phyloP scores from a whole-genome alignment of 2,888 invertebrate genomes.

The Crioceris asparagi region DNA sequence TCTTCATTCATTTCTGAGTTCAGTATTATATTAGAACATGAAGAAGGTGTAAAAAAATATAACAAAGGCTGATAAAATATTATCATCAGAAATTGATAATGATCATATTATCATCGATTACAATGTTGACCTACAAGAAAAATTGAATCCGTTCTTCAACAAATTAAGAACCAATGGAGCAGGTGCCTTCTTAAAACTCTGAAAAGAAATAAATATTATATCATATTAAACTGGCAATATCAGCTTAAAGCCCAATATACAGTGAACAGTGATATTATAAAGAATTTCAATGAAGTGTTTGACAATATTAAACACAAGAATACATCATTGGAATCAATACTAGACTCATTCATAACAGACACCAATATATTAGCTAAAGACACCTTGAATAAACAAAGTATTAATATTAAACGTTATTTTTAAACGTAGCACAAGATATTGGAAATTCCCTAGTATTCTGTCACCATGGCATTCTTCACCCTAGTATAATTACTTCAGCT shows the following conservation, averaged over 20 bases:
- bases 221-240: slow-evolving; percentile 1
- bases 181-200: slow-evolving; percentile 5
- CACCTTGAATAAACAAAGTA: background rate
- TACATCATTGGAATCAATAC: background rate
- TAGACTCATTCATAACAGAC: background rate
- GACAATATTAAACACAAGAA: slow-evolving; percentile 4
- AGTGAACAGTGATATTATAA: slow-evolving; percentile 3
- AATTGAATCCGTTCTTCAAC: background rate
- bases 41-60: background rate
- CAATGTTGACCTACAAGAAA: background rate
- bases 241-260: too few species aligned
- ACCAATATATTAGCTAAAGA: slow-evolving; percentile 10
- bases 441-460: too few species aligned
- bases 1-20: background rate
- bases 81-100: background rate
- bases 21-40: background rate
- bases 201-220: slow-evolving; percentile 1
- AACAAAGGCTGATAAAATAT: background rate
- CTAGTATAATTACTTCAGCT: too few species aligned
- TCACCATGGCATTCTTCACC: too few species aligned
- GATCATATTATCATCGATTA: background rate
- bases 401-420: background rate
- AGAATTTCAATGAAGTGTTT: slow-evolving; percentile 9
- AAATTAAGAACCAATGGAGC: background rate
- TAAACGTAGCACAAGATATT: slow-evolving; percentile 1